These are phyloP conservation scores for Pissodes strobi DNA, from an alignment of 1,140 invertebrate species.

Conservation along the genomic window DNA sequence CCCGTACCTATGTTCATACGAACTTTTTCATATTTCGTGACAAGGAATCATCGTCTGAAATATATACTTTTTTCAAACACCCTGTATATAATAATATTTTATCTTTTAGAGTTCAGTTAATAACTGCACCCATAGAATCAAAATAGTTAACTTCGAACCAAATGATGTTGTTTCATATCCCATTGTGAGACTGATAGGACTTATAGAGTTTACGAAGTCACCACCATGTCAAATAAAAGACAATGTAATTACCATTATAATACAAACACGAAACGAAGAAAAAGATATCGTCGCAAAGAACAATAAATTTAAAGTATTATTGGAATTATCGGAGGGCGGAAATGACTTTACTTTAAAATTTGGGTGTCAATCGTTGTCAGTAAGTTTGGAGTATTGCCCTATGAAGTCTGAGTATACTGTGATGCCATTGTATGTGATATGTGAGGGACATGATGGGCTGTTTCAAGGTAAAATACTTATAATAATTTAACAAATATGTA, in stretches of 20 bases:
- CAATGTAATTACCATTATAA: neutral
- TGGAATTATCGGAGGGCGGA: constrained; percentile 42
- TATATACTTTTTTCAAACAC: too few species aligned
- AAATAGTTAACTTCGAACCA: constrained; percentile 38
- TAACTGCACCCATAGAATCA: constrained; percentile 25
- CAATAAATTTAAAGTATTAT: constrained; percentile 44
- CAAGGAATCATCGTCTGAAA: too few species aligned
- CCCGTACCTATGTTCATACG: too few species aligned
- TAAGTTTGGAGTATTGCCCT: constrained; percentile 33
- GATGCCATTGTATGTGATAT: constrained; percentile 75
- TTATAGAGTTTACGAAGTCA: neutral
- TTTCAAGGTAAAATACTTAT: constrained; percentile 66
- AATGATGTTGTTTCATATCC: constrained; percentile 36
- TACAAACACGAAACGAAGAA: neutral
- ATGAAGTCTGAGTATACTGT: constrained; percentile 54
- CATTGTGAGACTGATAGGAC: constrained; percentile 34
- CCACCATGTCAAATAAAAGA: constrained; percentile 7
- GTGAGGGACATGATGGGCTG: constrained; percentile 73
- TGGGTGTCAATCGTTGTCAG: constrained; percentile 33
- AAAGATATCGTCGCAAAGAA: neutral
- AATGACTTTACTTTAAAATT: constrained; percentile 45
- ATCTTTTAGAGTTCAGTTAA: constrained; percentile 13
- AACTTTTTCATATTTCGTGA: too few species aligned
- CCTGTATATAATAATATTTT: too few species aligned
- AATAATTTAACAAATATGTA: too few species aligned